A percentile compares a stretch with the other conserved stretches of the same genome.
Evolutionary conservation across 1,140 invertebrate species (phyloP).

Genomic region (Cecropterus lyciades): DNA sequence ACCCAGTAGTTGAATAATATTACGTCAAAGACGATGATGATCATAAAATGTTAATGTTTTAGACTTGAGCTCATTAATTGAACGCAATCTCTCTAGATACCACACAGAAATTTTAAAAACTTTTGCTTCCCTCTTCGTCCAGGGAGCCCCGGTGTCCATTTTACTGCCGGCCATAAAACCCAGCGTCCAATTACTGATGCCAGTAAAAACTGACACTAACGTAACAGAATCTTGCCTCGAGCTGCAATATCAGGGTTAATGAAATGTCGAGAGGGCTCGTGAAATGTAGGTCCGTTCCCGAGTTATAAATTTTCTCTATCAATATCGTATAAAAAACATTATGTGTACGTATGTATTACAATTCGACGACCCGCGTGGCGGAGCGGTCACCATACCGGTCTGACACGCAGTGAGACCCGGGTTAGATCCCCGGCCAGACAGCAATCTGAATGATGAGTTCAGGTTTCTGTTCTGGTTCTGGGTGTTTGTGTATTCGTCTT

Average conservation of each 20-base stretch:
- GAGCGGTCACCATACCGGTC: too few relatives aligned
- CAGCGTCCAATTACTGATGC: conserved; percentile 11
- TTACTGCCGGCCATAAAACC: conserved; percentile 11
- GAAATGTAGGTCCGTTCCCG: neutral
- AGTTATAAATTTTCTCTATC: neutral
- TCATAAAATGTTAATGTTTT: too few relatives aligned
- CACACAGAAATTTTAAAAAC: neutral
- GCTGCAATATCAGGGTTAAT: conserved; percentile 10
- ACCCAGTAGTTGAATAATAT: too few relatives aligned
- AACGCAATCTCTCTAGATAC: neutral
- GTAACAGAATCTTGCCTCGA: neutral
- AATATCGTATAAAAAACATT: neutral
- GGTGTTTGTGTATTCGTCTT: too few relatives aligned
- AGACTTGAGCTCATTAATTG: neutral
- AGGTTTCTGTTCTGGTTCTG: too few relatives aligned
- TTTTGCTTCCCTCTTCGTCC: neutral
- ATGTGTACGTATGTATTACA: too few relatives aligned
- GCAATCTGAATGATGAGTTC: too few relatives aligned
- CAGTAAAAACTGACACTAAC: conserved; percentile 10
- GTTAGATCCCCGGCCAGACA: too few relatives aligned
- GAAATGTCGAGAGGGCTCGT: conserved; percentile 2
- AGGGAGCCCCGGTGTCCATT: neutral
- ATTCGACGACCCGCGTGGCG: too few relatives aligned
- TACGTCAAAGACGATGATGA: too few relatives aligned
- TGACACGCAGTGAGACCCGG: too few relatives aligned